Evolutionary conservation across 2,797 vertebrate species (phyloP).

Genomic region (Lacerta agilis): DNA sequence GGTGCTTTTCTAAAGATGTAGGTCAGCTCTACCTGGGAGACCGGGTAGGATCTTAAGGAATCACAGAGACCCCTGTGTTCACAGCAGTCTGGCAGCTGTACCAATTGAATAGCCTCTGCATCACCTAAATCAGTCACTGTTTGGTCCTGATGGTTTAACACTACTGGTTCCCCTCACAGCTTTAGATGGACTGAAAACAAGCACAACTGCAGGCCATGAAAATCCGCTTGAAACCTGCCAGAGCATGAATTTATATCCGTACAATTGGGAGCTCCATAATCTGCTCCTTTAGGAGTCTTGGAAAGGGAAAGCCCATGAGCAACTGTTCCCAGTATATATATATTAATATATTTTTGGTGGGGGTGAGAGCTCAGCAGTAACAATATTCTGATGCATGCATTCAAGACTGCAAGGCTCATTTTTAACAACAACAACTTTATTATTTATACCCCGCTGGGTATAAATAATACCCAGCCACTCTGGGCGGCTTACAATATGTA

Average conservation of each 20-base stretch:
- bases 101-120: not conserved
- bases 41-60: not conserved
- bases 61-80: not conserved
- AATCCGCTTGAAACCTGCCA: not conserved
- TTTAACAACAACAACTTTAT: not conserved
- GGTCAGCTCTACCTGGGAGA: not conserved
- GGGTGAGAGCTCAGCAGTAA: not conserved
- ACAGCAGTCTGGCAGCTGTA: not conserved
- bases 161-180: not conserved
- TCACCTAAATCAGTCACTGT: not conserved
- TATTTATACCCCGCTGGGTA: too few relatives aligned
- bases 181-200: not conserved
- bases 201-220: not conserved
- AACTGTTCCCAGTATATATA: not conserved
- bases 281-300: not conserved
- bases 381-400: not conserved
- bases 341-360: not conserved
- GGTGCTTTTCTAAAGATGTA: not conserved
- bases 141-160: not conserved
- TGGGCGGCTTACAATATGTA: too few relatives aligned
- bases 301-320: not conserved
- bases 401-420: not conserved
- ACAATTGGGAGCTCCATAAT: not conserved
- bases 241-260: not conserved
- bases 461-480: too few relatives aligned